These are phyloP conservation scores for Luffia ferchaultella DNA, from an alignment of 2,888 invertebrate genomes.

Conservation along the genomic window DNA sequence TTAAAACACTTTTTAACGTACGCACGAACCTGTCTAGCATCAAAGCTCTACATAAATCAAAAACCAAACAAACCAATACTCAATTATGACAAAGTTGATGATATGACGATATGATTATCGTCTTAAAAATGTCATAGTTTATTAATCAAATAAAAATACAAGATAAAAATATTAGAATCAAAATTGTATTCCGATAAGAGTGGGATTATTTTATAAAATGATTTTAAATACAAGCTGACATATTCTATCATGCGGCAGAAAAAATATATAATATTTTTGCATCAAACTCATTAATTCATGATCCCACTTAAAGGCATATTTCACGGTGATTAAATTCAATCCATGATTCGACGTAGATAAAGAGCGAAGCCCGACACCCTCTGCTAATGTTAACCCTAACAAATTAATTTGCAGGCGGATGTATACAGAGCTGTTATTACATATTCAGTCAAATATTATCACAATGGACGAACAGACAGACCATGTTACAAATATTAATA, in stretches of 20 bases:
- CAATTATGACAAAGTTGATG: no score
- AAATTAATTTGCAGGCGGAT: constrained; percentile 26
- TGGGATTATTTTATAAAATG: not conserved
- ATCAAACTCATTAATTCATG: not conserved
- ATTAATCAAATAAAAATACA: not conserved
- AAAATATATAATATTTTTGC: not conserved
- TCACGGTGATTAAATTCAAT: not conserved
- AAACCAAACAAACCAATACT: not conserved
- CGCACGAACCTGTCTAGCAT: not conserved
- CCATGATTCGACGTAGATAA: not conserved
- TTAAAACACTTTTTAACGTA: not conserved
- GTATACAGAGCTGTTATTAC: constrained; percentile 22
- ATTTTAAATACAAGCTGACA: not conserved
- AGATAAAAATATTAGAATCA: not conserved
- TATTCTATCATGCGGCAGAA: no score
- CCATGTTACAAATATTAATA: not conserved
- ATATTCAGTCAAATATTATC: not conserved
- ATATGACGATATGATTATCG: no score
- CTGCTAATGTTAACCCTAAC: constrained; percentile 27
- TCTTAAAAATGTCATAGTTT: not conserved
- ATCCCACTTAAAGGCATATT: not conserved
- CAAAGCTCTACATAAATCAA: not conserved
- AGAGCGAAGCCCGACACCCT: not conserved
- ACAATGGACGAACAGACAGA: not conserved
- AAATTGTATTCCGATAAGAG: not conserved